phyloP scores from a whole-genome alignment of 2,888 invertebrate species.

The Caenorhabditis zanzibari region DNA sequence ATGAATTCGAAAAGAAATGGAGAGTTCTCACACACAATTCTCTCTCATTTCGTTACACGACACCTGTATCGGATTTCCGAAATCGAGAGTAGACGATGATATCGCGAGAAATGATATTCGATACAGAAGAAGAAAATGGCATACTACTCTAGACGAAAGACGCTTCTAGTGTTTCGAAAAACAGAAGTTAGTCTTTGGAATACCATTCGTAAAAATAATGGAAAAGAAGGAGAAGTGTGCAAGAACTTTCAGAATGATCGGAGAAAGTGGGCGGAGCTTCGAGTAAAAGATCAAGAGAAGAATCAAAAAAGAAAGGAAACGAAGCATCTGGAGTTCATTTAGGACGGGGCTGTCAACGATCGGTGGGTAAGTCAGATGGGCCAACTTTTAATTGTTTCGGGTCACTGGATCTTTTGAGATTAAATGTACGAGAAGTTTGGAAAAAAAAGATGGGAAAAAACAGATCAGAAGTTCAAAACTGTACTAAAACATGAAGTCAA shows the following conservation, averaged over 20 bases:
- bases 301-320: conserved; percentile 4
- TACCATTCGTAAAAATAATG: too few species aligned
- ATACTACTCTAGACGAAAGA: neutral
- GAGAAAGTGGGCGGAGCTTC: conserved; percentile 13
- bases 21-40: neutral
- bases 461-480: neutral
- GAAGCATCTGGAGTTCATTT: conserved; percentile 60
- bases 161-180: conserved; percentile 19
- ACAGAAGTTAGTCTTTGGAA: too few species aligned
- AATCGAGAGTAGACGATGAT: conserved; percentile 29
- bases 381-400: conserved; percentile 59
- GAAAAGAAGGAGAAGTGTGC: neutral
- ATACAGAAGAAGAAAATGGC: conserved; percentile 26
- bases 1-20: neutral
- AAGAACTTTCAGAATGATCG: conserved; percentile 19
- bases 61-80: conserved; percentile 53
- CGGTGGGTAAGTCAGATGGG: conserved; percentile 26
- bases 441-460: conserved; percentile 2
- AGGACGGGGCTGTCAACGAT: conserved; percentile 47
- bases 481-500: neutral
- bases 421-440: neutral
- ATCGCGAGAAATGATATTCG: conserved; percentile 52
- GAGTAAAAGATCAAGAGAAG: conserved; percentile 51
- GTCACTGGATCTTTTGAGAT: conserved; percentile 28
- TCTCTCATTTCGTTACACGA: conserved; percentile 23